Evolutionary conservation across 2,888 invertebrate genomes (phyloP), one percentile per base, ranked within the genome.

Genomic region (Alviniconcha strummeri): DNA sequence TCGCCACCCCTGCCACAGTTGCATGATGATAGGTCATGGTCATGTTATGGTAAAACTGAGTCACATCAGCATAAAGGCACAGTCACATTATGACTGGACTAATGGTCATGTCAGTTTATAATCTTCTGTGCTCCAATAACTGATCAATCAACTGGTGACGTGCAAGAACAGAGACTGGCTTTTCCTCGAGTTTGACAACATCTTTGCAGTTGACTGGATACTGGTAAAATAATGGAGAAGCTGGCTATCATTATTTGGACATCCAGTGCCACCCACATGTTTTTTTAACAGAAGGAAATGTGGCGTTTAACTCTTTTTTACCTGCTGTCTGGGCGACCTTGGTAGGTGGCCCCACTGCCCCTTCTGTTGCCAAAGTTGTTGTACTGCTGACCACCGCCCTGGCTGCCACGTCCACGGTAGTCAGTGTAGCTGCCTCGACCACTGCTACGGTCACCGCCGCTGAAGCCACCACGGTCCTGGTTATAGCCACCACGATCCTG

Each of bases 401-500:
- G 60, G 9, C 69, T 56, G 6, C 83, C 82, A 60, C 82, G 69
- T 17, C 81, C 81, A n/a, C 82, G 55, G 77, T 76, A 72, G 77
- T 82, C 81, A 9, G 72, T 75, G 74, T 55, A 74, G 60, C 67
- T 52, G 54, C 83, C 83, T 8, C 83, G n/a, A 15, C 79, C 76
- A 17, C 82, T 13, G 67, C 72, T 57, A 13, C 82, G 67, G 19
- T 64, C 67, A n/a, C 69, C 76, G 8, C 74, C 74, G 17, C 56
- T 85, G 82, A 86, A 87, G 56, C 86, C 88, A 15, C 88, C 88
- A 60, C 88, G 90, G 80, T 91, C 91, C 83, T 90, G 15, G n/a
- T 67, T 90, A 79, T 93, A 92, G 84, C 93, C 91, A 90, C 89
- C 94, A 85, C 94, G 93, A 84, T 94, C 93, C 83, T 93, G 93